Base-by-base conservation (phyloP, 2,888 invertebrate genomes). In the Chaitophorus viminalis region DNA sequence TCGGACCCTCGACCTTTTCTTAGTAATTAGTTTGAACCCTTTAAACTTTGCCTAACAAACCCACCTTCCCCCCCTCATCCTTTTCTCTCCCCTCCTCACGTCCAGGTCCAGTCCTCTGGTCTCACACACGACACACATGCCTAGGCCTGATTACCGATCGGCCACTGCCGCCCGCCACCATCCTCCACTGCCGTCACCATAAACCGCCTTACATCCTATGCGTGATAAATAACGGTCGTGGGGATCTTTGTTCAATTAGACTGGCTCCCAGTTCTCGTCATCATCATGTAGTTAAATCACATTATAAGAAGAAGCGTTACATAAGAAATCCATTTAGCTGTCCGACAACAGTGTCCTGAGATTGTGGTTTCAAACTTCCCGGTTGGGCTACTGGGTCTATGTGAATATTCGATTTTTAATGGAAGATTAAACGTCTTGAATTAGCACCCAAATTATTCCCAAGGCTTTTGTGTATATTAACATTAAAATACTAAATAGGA, bases 21-120 rank as follows among this genome's bases (percentile, higher is more conserved):
- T 87, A 87, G 86, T 87, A 87, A 87, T 87, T 87, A 87, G 86
- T 87, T 87, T 87, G 86, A 87, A 87, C 86, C 86, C 86, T 87
- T 87, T 87, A 87, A 87, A 87, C 86, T 87, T 87, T 87, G 86
- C 86, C 79, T 87, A 87, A 87, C 86, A 87, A 87, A 87, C 86
- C 86, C 78, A 25, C 76, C 86, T 9, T n/a, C 77, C 72, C 54
- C 54, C 74, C 36, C 33, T 1, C 33, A 25, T 82, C n/a, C 72
- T 65, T 65, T 36, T 54, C 25, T 1, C 36, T 54, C 9, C 3
- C 14, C 25, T 31, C 17, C 72, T n/a, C 25, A 25, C 14, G 46
- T 8, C 52, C 75, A 25, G 14, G 14, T 46, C 0, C 18, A 11
- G 29, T 46, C 11, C 14, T 46, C 14, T 25, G 29, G 60, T 21